Evolutionary conservation across 2,888 invertebrate genomes (phyloP).

Genomic region (Cistogaster globosa): DNA sequence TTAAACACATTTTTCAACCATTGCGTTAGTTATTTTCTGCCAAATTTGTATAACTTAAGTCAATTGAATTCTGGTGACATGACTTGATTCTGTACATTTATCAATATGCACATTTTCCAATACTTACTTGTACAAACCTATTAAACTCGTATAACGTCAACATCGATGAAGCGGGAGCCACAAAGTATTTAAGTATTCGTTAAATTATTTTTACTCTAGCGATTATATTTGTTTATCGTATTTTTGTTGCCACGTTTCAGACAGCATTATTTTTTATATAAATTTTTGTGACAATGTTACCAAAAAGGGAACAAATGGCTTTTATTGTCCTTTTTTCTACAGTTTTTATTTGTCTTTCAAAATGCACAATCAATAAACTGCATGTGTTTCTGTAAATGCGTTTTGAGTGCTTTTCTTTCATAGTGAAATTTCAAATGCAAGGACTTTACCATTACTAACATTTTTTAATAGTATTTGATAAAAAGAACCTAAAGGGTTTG

Average conservation of each 20-base stretch:
- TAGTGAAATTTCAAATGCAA: slow-evolving; percentile 48
- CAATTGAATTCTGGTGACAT: too few species aligned
- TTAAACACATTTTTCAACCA: too few species aligned
- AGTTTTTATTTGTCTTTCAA: background rate
- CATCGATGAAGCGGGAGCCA: too few species aligned
- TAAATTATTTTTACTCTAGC: too few species aligned
- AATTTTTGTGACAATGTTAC: slow-evolving; percentile 14
- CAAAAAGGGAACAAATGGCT: slow-evolving; percentile 38
- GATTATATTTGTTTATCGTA: too few species aligned
- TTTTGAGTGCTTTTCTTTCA: slow-evolving; percentile 5
- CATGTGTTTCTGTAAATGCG: slow-evolving; percentile 15
- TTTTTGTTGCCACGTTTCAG: slow-evolving; percentile 32
- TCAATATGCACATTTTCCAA: too few species aligned
- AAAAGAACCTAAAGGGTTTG: slow-evolving; percentile 33
- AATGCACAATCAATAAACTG: background rate
- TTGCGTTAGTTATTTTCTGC: too few species aligned
- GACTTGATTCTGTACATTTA: too few species aligned
- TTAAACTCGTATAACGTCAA: too few species aligned
- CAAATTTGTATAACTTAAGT: too few species aligned
- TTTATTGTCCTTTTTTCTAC: slow-evolving; percentile 29
- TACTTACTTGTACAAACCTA: too few species aligned
- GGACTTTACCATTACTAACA: slow-evolving; percentile 45
- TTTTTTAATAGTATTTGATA: background rate
- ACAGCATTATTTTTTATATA: slow-evolving; percentile 46
- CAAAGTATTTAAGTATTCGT: too few species aligned